Conservation (phyloP, 2,888 invertebrate species). For the Seira sanloemensis region DNA sequence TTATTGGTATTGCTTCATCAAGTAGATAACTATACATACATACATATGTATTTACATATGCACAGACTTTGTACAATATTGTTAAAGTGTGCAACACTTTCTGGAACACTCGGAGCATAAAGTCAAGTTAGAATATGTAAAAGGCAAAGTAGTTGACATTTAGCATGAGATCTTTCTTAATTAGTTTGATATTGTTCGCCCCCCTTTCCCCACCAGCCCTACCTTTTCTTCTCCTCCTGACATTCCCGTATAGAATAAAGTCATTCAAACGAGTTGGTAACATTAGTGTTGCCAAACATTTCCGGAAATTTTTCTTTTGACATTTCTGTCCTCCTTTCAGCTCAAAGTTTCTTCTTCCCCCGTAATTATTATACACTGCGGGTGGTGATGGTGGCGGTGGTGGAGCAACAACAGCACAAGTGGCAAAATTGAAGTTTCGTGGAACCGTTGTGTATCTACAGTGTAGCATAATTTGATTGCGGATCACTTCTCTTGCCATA, state of each 20-base stretch:
- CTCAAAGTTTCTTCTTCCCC: neutral
- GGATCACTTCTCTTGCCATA: conserved; percentile 60
- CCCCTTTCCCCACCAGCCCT: neutral
- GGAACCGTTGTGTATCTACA: too few relatives aligned
- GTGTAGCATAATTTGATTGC: conserved; percentile 52
- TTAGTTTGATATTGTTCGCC: conserved; percentile 30
- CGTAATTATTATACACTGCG: neutral
- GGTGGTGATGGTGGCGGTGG: neutral
- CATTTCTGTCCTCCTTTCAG: neutral
- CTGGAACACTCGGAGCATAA: too few relatives aligned
- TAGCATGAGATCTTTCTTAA: conserved; percentile 36
- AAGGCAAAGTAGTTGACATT: conserved; percentile 41
- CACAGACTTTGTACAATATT: too few relatives aligned
- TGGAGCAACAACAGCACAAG: conserved; percentile 27
- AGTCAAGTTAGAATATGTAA: too few relatives aligned
- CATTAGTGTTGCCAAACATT: conserved; percentile 41
- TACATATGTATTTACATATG: too few relatives aligned
- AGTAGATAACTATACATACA: too few relatives aligned
- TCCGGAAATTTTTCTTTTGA: conserved; percentile 26
- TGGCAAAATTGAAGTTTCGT: too few relatives aligned
- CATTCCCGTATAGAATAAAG: conserved; percentile 38
- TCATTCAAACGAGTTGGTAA: conserved; percentile 40
- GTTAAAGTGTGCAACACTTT: too few relatives aligned
- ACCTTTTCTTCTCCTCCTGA: neutral
- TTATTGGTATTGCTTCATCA: too few relatives aligned